Evolutionary conservation across 1,140 invertebrate species (phyloP), one percentile per base, ranked within the genome.

Genomic region (Heliconius nattereri): DNA sequence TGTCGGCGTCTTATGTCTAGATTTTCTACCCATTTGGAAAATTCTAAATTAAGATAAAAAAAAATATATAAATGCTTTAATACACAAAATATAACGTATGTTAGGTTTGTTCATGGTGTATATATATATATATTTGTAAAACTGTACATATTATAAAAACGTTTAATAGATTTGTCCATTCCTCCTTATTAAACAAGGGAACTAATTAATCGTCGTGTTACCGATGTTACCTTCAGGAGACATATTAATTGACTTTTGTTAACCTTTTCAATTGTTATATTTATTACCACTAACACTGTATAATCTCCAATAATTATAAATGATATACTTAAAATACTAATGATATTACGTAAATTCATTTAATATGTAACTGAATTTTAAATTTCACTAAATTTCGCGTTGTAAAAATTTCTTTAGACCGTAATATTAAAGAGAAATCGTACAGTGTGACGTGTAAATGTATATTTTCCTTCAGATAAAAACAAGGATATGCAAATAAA

Each of bases 241-340:
- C 60, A 66, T 66, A 66, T 66, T 6, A 66, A 66, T 66, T 66
- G 60, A 66, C 60, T 26, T 66, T 66, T 66, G 13, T 66, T 66
- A 66, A 66, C 60, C 60, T 66, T 66, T 11, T 16, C 29, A 29
- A 66, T 26, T 66, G 60, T 66, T 26, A 16, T 29, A 29, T 66
- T 66, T 66, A 23, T 60, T 26, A 23, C 8, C 9, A n/a, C 57
- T 60, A 26, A 60, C 3, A 23, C 57, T 60, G 9, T 60, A 6
- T 16, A 29, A 66, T 66, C 9, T 66, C 7, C 26, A 19, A 66
- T 66, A 19, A 13, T 66, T 66, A 66, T 66, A 26, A 9, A 57
- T 57, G 8, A 57, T 57, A n/a, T 57, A 23, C 7, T 57, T 57
- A 9, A 23, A 23, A 57, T 57, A 52, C 19, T 19, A 20, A 8